Evolutionary conservation across 2,888 invertebrate species (phyloP), one percentile per base, ranked within the genome.

Genomic region (Invenusta paracnida): DNA sequence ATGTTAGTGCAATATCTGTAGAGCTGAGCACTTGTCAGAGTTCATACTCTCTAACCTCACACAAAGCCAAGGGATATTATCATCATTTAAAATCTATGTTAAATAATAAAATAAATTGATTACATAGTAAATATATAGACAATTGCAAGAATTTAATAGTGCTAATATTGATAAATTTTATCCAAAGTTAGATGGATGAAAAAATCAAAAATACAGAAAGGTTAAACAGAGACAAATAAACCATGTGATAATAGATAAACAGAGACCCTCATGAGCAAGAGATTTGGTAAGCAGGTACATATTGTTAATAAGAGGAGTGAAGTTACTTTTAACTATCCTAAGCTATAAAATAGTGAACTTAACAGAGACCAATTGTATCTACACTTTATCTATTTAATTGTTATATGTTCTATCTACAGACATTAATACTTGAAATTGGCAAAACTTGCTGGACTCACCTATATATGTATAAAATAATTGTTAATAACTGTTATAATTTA

Each of bases 291-390:
- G 25, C 73, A 73, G n/a, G 73, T 73, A 23, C 73, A n/a, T 73
- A 23, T 73, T 73, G 73, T 73, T 73, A 73, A 23, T 73, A 73
- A 48, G n/a, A n/a, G n/a, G n/a, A n/a, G n/a, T n/a, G n/a, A 48
- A 73, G 73, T 73, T 23, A 73, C 73, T 23, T 73, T 73, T 73
- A 73, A 73, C 73, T 73, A 23, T 73, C 73, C 73, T 73, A 73
- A 73, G 73, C 73, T 73, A 11, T 48, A 17, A n/a, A n/a, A n/a
- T n/a, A n/a, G n/a, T n/a, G n/a, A n/a, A n/a, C n/a, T n/a, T n/a
- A n/a, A n/a, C n/a, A n/a, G n/a, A n/a, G n/a, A n/a, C n/a, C n/a
- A n/a, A n/a, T n/a, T n/a, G n/a, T n/a, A n/a, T n/a, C n/a, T n/a
- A n/a, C n/a, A n/a, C n/a, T n/a, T n/a, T n/a, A n/a, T n/a, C n/a